Base-by-base conservation (phyloP, 2,888 invertebrate species). In the Chirona hameri region DNA sequence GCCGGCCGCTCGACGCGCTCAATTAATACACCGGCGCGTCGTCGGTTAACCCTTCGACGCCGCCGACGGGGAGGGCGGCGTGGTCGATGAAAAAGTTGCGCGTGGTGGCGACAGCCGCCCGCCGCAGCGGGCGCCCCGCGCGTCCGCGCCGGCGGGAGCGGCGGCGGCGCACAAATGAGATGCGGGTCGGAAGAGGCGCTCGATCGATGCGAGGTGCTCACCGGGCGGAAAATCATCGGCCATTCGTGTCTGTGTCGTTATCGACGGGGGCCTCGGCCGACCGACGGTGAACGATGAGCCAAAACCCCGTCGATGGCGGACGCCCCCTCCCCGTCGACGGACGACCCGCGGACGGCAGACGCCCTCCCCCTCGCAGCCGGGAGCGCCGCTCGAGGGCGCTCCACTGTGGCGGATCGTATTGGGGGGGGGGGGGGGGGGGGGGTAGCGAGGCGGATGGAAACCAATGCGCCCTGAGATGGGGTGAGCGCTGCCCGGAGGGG, bases 151-250 rank as follows among this genome's bases (percentile, higher is more conserved):
- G 18, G 12, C 52, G 52, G 52, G 18, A 82, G 79, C 39, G 83
- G 83, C 83, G 83, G 1, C 7, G 84, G 82, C 82, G 82, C 83
- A 83, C 84, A 83, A 84, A 83, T 84, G 82, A 83, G 83, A 80
- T 83, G 81, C 82, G 69, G 79, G 82, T 84, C 83, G 83, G 85
- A 81, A 81, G 83, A 83, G 84, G 83, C 84, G 83, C 84, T 82
- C 82, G 83, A 83, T 84, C 84, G 84, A 83, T 84, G 83, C 84
- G 85, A 82, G 83, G 84, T 83, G 84, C 84, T 69, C 60, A 83
- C 60, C 69, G 82, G 82, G 21, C 76, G 76, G 76, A 76, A 76
- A 76, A 76, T 76, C 76, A 76, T 76, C 76, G 24, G 18, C 31
- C 31, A 2, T 2, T 39, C 39, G 39, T 5, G 39, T 39, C 39